Evolutionary conservation across 2,888 invertebrate species (phyloP).

Genomic region (Heliconius aoede): DNA sequence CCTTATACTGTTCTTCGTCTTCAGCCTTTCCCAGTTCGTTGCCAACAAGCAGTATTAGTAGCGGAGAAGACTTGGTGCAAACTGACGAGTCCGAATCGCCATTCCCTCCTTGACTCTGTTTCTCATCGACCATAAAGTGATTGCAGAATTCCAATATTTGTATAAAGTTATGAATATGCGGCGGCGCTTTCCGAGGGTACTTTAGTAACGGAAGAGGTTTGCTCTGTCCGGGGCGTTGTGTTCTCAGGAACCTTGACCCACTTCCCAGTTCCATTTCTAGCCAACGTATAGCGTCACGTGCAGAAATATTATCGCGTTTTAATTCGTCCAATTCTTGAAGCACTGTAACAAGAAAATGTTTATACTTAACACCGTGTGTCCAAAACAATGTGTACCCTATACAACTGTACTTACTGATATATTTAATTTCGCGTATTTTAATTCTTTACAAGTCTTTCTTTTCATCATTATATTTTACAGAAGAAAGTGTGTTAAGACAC

Average conservation of each 20-base stretch:
- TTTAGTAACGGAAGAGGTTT: constrained; percentile 85
- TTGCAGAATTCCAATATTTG: constrained; percentile 94
- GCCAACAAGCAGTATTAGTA: constrained; percentile 92
- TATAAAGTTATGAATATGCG: constrained; percentile 86
- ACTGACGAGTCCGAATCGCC: constrained; percentile 66
- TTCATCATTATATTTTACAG: background rate
- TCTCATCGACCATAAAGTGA: constrained; percentile 84
- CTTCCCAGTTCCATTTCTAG: constrained; percentile 93
- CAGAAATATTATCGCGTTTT: constrained; percentile 92
- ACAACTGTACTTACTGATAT: background rate
- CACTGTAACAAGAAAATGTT: constrained; percentile 82
- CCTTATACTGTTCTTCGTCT: constrained; percentile 80
- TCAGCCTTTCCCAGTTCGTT: constrained; percentile 64
- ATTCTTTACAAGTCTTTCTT: background rate
- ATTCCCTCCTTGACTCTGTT: constrained; percentile 65
- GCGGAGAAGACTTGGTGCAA: constrained; percentile 72
- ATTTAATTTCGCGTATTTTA: background rate
- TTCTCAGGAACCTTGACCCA: constrained; percentile 93
- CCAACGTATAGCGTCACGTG: constrained; percentile 97
- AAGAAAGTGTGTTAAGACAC: too few species aligned
- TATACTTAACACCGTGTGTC: background rate
- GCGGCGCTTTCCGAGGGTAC: constrained; percentile 74
- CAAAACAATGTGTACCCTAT: background rate
- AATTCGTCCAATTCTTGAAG: constrained; percentile 94
- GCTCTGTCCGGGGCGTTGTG: constrained; percentile 93